Base-by-base conservation (phyloP, 2,888 invertebrate species). In the Agelastica alni region DNA sequence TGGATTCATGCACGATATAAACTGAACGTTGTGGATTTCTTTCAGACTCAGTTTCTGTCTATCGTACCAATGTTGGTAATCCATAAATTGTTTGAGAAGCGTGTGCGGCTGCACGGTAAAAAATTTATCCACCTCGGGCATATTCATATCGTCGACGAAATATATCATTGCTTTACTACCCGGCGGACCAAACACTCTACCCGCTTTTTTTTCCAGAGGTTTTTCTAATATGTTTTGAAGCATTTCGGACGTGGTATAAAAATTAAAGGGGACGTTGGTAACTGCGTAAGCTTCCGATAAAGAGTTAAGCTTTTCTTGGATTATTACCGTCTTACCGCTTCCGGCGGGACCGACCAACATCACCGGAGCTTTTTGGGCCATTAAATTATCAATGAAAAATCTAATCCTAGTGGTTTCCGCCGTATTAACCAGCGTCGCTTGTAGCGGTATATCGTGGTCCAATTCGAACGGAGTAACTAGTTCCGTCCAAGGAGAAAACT, bases 81-180 rank as follows among this genome's bases (percentile, higher is more conserved):
- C 94, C 83, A 96, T 86, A 73, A 91, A 93, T 73, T 97, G 93
- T 14, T 96, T 81, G 57, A 96, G 88, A 1, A 96, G 81, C 0
- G 96, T 96, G 71, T 96, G 96, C 0, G 96, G 94, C 72, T 96
- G 96, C 9, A 96, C 96, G 0, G 96, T 96, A 51, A 92, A 93
- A 75, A 96, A 96, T 51, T 84, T 85, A 75, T 96, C 96, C 2
- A 96, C 95, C 79, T 94, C 94, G 0, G 96, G 96, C 95, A 96
- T 96, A 74, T 96, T 96, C 86, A 96, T 85, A 69, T 96, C 96
- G 70, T 96, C 96, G 52, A 96, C 86, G 74, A 96, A 96, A 77
- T 95, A 96, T 47, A 96, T 86, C 82, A 96, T 87, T 13, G 84
- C 85, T 76, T 95, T 94, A 71, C 85, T 91, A n/a, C 95, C 96